A percentile compares a stretch with the other conserved stretches of the same genome.
These are phyloP conservation scores for Lophura nycthemera DNA, from an alignment of 2,113 vertebrate genomes.

Conservation along the genomic window DNA sequence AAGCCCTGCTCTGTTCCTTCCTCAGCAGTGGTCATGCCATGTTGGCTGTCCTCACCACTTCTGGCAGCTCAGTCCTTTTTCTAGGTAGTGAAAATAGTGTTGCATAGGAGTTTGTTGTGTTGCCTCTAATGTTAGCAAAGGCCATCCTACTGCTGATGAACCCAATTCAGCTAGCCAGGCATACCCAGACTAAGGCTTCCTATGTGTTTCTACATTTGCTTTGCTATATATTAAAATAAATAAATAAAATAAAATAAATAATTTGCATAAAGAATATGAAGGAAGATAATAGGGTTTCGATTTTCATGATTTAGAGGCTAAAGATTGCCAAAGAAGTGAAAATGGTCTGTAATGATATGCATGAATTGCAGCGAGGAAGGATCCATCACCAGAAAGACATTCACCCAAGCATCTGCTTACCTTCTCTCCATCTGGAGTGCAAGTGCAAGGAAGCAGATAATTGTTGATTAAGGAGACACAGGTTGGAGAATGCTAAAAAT, in stretches of 20 bases:
- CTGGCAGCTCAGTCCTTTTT: neutral
- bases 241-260: neutral
- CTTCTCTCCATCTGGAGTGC: constrained; percentile 60
- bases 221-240: neutral
- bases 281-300: neutral
- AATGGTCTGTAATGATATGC: constrained; percentile 15
- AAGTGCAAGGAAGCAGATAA: constrained; percentile 56
- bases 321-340: constrained; percentile 57
- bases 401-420: constrained; percentile 64
- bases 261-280: neutral
- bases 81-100: neutral
- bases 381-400: neutral
- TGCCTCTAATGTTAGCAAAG: neutral
- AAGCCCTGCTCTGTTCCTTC: neutral
- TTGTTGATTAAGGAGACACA: constrained; percentile 37
- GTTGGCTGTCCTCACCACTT: neutral
- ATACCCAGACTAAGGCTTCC: neutral
- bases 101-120: no score
- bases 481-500: constrained; percentile 46
- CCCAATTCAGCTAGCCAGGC: neutral
- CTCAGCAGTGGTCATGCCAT: neutral
- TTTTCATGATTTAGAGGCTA: constrained; percentile 40
- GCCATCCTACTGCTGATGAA: neutral
- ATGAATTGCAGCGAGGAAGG: constrained; percentile 15
- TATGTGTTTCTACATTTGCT: neutral